These are phyloP conservation scores for Rugalucina vietnamica DNA, from an alignment of 2,888 invertebrate species.

Conservation along the genomic window DNA sequence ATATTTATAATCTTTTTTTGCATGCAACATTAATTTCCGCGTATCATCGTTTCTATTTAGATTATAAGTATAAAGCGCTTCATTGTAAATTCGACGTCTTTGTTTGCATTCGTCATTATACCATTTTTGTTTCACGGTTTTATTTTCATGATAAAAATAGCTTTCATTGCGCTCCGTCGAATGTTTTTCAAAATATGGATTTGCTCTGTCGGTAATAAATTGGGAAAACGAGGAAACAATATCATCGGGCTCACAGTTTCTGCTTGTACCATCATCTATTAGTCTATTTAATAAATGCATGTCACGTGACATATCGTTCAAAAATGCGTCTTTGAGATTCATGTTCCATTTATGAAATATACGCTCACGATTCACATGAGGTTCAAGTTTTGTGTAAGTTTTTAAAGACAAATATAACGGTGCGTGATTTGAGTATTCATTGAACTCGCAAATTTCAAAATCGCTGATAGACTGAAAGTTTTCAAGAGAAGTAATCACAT, in stretches of 20 bases:
- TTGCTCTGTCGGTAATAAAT: not conserved
- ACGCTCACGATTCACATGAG: not conserved
- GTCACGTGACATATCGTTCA: not conserved
- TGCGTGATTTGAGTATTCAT: not conserved
- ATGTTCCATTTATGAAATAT: not conserved
- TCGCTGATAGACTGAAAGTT: not conserved
- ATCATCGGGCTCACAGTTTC: not conserved
- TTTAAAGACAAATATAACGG: not conserved
- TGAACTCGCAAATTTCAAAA: not conserved
- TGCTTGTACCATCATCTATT: not conserved
- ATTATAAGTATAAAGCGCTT: not conserved
- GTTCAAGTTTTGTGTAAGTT: not conserved
- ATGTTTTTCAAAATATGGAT: not conserved
- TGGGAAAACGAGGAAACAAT: not conserved
- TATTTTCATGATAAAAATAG: not conserved
- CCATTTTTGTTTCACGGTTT: not conserved
- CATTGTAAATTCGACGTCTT: not conserved
- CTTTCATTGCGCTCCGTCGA: not conserved
- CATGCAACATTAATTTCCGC: not conserved
- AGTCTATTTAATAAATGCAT: not conserved
- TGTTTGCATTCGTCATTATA: not conserved
- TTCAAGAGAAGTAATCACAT: not conserved
- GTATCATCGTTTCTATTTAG: not conserved
- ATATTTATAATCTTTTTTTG: conserved; percentile 3
- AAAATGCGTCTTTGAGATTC: not conserved